Conservation (phyloP, 35 echinoderm and acorn worm genomes). For the Patiria miniata region DNA sequence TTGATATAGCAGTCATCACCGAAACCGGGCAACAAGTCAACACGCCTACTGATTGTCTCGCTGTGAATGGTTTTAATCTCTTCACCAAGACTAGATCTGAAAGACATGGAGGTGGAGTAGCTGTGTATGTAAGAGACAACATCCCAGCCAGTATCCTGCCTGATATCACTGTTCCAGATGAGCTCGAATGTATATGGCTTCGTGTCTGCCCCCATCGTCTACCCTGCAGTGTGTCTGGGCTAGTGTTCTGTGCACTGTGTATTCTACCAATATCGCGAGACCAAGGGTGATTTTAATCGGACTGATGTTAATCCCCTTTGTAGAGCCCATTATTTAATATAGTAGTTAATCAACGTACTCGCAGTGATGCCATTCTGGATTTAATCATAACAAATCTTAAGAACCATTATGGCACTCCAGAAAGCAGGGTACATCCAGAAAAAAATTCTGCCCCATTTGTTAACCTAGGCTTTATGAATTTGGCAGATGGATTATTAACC, state of each 20-base stretch:
- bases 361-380: slow-evolving; percentile 30
- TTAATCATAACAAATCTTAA: slow-evolving; percentile 23
- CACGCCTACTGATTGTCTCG: not conserved
- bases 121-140: slow-evolving; percentile 40
- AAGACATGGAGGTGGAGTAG: slow-evolving; percentile 33
- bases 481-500: slow-evolving; percentile 37
- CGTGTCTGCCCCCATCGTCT: slow-evolving; percentile 19
- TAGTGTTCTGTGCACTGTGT: not conserved
- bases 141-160: slow-evolving; percentile 4
- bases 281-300: slow-evolving; percentile 43
- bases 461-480: slow-evolving; percentile 41
- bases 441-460: slow-evolving; percentile 24
- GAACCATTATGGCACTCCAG: not conserved
- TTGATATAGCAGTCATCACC: slow-evolving; percentile 31
- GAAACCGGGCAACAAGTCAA: slow-evolving; percentile 23
- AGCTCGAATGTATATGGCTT: slow-evolving; percentile 50
- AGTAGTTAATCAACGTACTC: slow-evolving; percentile 22
- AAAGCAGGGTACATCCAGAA: not conserved
- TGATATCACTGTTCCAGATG: slow-evolving; percentile 32
- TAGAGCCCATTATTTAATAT: not conserved
- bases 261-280: not conserved
- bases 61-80: slow-evolving; percentile 5
- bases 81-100: slow-evolving; percentile 8
- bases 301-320: slow-evolving; percentile 17
- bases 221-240: not conserved